Evolutionary conservation across 2,797 vertebrate species (phyloP).

Genomic region (Synanceia verrucosa): DNA sequence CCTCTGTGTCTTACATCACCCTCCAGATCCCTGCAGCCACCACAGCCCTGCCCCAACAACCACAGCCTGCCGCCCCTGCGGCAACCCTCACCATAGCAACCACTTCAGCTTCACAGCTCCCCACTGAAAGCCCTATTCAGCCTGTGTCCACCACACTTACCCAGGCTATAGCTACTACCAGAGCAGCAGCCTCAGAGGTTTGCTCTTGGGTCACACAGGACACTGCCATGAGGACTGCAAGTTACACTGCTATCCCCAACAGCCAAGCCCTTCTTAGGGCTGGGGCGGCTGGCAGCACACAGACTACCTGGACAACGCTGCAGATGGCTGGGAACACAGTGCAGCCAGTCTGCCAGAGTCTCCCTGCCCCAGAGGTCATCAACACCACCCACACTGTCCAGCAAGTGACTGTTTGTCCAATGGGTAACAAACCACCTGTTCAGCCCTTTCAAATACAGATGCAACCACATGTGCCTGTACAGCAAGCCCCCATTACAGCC

Average conservation of each 20-base stretch:
- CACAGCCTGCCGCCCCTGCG: slow-evolving; percentile 58
- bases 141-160: slow-evolving; percentile 59
- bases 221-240: slow-evolving; percentile 66
- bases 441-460: slow-evolving; percentile 85
- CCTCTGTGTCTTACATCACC: slow-evolving; percentile 83
- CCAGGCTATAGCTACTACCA: slow-evolving; percentile 71
- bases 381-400: slow-evolving; percentile 74
- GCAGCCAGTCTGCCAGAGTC: slow-evolving; percentile 87
- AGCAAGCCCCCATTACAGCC: slow-evolving; percentile 73
- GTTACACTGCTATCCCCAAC: slow-evolving; percentile 68
- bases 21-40: slow-evolving; percentile 80
- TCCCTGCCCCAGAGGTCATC: slow-evolving; percentile 76
- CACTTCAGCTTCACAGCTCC: slow-evolving; percentile 62
- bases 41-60: slow-evolving; percentile 67
- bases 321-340: slow-evolving; percentile 95
- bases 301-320: slow-evolving; percentile 98
- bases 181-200: slow-evolving; percentile 63
- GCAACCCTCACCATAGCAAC: slow-evolving; percentile 63
- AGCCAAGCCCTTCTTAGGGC: slow-evolving; percentile 79
- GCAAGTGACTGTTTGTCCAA: slow-evolving; percentile 78
- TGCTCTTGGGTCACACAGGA: slow-evolving; percentile 70
- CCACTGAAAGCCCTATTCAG: slow-evolving; percentile 42
- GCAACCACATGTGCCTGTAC: slow-evolving; percentile 75
- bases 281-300: slow-evolving; percentile 91
- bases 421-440: slow-evolving; percentile 78